phyloP scores from a whole-genome alignment of 2,113 vertebrate genomes.

The Pelobates fuscus region DNA sequence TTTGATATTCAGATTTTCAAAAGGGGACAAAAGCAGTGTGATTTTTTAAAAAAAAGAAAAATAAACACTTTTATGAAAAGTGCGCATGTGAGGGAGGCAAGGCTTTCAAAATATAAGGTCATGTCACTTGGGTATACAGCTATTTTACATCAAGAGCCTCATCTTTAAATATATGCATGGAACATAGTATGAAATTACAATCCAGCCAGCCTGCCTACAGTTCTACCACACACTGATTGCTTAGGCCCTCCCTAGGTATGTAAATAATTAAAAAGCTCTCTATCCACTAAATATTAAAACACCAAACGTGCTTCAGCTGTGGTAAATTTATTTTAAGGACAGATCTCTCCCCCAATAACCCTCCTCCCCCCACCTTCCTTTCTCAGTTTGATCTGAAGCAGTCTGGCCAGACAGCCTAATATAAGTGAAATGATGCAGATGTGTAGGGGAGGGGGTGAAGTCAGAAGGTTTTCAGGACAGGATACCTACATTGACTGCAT shows the following conservation, averaged over 20 bases:
- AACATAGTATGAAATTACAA: background rate
- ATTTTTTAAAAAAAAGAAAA: background rate
- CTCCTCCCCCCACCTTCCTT: background rate
- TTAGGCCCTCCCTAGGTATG: conserved; percentile 11
- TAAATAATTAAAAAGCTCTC: conserved; percentile 27
- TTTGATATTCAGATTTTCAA: conserved; percentile 4
- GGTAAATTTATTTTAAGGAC: conserved; percentile 9
- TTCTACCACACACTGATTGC: background rate
- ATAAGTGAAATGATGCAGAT: conserved; percentile 45
- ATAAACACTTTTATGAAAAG: background rate
- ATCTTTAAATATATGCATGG: conserved; percentile 1
- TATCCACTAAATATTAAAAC: conserved; percentile 24
- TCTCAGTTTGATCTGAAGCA: conserved; percentile 12
- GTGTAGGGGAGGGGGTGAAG: background rate
- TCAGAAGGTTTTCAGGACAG: conserved; percentile 18
- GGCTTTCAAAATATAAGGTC: background rate
- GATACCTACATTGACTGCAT: conserved; percentile 44
- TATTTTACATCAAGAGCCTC: background rate
- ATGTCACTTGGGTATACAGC: background rate
- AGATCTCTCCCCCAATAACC: background rate
- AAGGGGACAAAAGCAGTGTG: background rate
- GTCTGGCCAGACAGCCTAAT: conserved; percentile 14
- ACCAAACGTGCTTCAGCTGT: background rate
- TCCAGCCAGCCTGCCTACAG: background rate
- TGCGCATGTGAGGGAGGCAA: background rate